Evolutionary conservation across 2,113 vertebrate genomes (phyloP).

Genomic region (Calypte anna): DNA sequence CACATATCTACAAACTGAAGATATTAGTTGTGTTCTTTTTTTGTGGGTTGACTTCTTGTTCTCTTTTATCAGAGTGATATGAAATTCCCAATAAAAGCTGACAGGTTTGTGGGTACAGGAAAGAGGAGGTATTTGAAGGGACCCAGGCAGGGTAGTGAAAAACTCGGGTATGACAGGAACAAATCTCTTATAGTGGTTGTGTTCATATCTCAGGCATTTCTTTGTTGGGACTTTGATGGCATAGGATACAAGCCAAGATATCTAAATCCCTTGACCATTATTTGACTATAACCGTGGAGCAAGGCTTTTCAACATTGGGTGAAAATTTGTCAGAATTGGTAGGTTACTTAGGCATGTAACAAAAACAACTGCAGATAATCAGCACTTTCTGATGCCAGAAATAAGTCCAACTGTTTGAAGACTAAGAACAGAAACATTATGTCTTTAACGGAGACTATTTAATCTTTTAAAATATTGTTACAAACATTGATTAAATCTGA

Average conservation of each 20-base stretch:
- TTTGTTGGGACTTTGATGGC: neutral
- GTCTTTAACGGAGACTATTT: neutral
- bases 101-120: accelerated
- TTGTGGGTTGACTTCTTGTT: neutral
- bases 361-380: neutral
- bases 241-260: neutral
- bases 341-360: neutral
- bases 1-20: neutral
- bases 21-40: neutral
- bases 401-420: neutral
- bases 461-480: neutral
- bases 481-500: neutral
- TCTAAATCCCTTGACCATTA: neutral
- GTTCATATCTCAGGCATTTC: neutral
- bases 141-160: neutral
- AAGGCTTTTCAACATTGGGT: neutral
- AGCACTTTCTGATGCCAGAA: neutral
- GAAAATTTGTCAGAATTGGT: constrained; percentile 9
- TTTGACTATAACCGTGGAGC: neutral
- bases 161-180: accelerated
- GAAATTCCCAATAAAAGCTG: neutral
- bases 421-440: neutral
- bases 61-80: neutral
- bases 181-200: neutral
- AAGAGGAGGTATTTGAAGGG: neutral